Evolutionary conservation across 2,888 invertebrate genomes (phyloP), one percentile per base, ranked within the genome.

Genomic region (Tineola bisselliella): DNA sequence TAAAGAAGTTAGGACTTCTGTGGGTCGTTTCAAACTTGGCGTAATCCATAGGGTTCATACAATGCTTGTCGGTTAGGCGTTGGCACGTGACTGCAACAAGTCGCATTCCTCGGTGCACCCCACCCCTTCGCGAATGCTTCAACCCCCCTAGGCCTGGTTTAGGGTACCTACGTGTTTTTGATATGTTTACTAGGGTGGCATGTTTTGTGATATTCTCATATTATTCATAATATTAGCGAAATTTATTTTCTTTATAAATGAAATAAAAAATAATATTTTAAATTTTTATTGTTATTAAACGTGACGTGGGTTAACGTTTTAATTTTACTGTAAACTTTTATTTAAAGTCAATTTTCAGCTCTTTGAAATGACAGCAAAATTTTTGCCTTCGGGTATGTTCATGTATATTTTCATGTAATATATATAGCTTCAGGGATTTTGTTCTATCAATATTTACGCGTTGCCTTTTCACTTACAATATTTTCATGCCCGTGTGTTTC

Each of bases 71-170:
- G 12, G 58, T 33, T 33, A 33, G 33, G n/a, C 58, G 58, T 33
- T 15, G 33, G 10, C 78, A 76, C 74, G 76, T 76, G 76, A 75
- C 74, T 79, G 83, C 83, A 84, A 84, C 83, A 82, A 63, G 62
- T 66, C 62, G 61, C 61, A 63, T 63, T 62, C 63, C 64, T 60
- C 61, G 43, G 44, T 62, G 64, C 65, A 60, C 48, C 48, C 48
- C 63, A 61, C 62, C 61, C 64, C 65, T 61, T 59, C 52, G 19
- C 15, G 38, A 30, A 61, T 18, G 4, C 54, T 54, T 19, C 54
- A 54, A 54, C 54, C 60, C 60, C 61, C 44, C 61, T 62, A 72
- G 70, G 72, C 73, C 73, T 73, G 68, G 25, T n/a, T 38, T 38
- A 38, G 38, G 38, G 3, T 17, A 43, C n/a, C 38, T 12, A 38